Base-by-base conservation (phyloP, 2,113 vertebrate species). In the Anolis sagrei region DNA sequence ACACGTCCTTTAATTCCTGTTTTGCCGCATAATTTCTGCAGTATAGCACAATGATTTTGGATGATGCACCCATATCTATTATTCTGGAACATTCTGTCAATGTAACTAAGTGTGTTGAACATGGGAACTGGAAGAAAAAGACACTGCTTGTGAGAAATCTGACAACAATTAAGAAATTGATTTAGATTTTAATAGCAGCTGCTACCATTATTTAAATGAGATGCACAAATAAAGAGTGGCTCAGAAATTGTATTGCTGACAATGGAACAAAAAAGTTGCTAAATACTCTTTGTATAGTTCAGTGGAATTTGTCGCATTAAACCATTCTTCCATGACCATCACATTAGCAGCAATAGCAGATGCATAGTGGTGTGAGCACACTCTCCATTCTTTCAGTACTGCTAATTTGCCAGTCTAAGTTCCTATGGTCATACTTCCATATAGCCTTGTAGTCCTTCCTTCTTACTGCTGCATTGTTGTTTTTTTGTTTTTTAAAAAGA, bases 121-220 rank as follows among this genome's bases (percentile, higher is more conserved):
- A 58, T 18, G 68, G 29, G n/a, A 16, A 21, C 13, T 5, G 5
- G 19, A 49, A 83, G 66, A 86, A 91, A 83, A 84, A 73, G 87
- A 88, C 73, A 39, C 49, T 0, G 62, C 73, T 92, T 90, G 86
- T n/a, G 48, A 92, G 94, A 10, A 79, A 92, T 77, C 87, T 94
- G 93, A 90, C 83, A 95, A 86, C 77, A 83, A 11, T 19, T 1
- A 49, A 86, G 87, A 86, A 83, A 39, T 88, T 92, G 87, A 82
- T 92, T 79, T 85, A 82, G 77, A 90, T 90, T 73, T 79, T 95
- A 93, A 93, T 88, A 87, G 86, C 88, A 92, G 86, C 84, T 75
- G 54, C 80, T 93, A 90, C 85, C 93, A 88, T 89, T 91, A 93
- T 90, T 68, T 86, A 90, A 93, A 94, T 93, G 87, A 88, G 85